phyloP scores from a whole-genome alignment of 1,140 invertebrate species.

The Drosophila bifasciata region DNA sequence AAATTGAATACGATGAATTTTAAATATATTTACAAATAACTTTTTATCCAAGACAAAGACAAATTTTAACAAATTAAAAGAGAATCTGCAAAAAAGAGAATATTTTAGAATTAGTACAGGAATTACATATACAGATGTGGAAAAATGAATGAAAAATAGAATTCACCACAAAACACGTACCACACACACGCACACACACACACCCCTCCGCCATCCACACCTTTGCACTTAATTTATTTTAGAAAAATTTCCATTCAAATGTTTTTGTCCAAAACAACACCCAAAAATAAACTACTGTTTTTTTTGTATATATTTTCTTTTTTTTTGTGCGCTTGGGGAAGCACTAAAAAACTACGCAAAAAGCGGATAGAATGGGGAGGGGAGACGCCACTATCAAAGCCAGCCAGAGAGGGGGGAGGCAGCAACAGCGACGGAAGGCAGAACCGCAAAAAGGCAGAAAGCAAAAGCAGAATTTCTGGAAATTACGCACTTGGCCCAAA shows the following conservation, averaged over 20 bases:
- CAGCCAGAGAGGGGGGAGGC: conserved; percentile 2
- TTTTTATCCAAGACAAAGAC: conserved; percentile 52
- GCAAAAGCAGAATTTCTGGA: conserved; percentile 57
- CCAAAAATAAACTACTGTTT: conserved; percentile 3
- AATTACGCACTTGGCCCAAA: conserved; percentile 63
- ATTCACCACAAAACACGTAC: conserved; percentile 12
- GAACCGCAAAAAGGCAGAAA: conserved; percentile 33
- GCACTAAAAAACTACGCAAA: conserved; percentile 63
- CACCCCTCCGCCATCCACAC: conserved; percentile 3
- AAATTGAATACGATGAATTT: conserved; percentile 47
- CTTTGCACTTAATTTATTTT: conserved; percentile 35
- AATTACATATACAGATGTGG: neutral
- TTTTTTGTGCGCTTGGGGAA: conserved; percentile 13
- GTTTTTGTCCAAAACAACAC: conserved; percentile 15
- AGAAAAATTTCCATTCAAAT: conserved; percentile 41
- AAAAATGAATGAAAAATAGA: neutral
- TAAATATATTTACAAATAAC: conserved; percentile 59
- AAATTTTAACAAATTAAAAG: conserved; percentile 65
- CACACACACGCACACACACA: conserved; percentile 16
- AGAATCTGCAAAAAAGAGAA: conserved; percentile 60
- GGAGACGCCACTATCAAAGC: conserved; percentile 53
- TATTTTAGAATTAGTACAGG: conserved; percentile 6
- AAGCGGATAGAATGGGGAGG: conserved; percentile 28
- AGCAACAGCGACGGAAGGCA: conserved; percentile 15
- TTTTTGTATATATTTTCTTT: neutral